Evolutionary conservation across 2,888 invertebrate species (phyloP).

Genomic region (Allolobophora icterica): DNA sequence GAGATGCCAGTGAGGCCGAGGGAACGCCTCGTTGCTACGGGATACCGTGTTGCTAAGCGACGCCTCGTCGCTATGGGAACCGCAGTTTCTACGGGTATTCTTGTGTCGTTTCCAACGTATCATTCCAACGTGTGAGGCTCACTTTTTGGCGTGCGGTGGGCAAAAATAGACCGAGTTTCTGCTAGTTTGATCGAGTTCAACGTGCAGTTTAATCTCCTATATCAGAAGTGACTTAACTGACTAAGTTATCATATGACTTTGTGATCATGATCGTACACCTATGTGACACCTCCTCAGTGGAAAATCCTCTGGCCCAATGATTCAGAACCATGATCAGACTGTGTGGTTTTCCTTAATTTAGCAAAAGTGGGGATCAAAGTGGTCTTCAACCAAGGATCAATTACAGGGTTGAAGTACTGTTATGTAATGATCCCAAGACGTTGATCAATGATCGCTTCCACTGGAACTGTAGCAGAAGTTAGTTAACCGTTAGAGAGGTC

Average conservation of each 20-base stretch:
- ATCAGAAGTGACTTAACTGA: not conserved
- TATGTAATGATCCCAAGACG: too few species aligned
- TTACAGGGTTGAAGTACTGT: too few species aligned
- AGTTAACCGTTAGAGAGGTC: not conserved
- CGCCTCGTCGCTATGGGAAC: too few species aligned
- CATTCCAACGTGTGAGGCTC: not conserved
- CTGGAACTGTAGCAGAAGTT: not conserved
- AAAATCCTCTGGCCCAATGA: too few species aligned
- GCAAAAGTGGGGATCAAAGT: not conserved
- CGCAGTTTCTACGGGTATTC: not conserved
- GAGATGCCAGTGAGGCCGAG: not conserved
- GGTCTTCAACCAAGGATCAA: too few species aligned
- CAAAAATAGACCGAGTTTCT: not conserved
- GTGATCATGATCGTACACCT: not conserved
- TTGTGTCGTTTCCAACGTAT: not conserved
- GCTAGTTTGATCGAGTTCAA: not conserved
- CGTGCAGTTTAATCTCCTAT: not conserved
- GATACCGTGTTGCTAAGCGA: not conserved
- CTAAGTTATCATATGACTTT: not conserved
- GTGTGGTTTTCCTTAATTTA: too few species aligned
- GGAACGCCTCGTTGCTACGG: not conserved
- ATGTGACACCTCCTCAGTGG: not conserved
- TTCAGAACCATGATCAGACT: too few species aligned
- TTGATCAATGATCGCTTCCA: not conserved
- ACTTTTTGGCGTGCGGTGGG: not conserved